A percentile compares a stretch with the other conserved stretches of the same genome.
Evolutionary conservation across 2,797 vertebrate species (phyloP).

Genomic region (Dendrocincla tyrannina): DNA sequence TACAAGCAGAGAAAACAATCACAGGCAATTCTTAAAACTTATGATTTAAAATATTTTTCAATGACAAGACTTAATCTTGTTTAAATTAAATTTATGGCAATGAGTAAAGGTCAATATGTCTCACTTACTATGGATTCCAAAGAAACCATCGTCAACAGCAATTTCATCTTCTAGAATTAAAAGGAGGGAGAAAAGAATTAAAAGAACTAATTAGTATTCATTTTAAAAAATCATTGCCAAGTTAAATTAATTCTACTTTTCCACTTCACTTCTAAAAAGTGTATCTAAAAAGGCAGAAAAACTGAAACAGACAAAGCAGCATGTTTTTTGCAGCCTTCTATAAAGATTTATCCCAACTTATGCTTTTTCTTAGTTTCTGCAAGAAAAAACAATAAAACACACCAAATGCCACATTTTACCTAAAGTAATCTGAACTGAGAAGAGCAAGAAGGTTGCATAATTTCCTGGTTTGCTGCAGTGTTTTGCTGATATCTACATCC

Average conservation of each 20-base stretch:
- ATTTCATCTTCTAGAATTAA: conserved; percentile 83
- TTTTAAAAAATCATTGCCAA: conserved; percentile 4
- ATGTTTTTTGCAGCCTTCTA: conserved; percentile 61
- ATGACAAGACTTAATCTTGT: neutral
- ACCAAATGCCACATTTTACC: neutral
- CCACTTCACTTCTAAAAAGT: conserved; percentile 14
- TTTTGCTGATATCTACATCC: neutral
- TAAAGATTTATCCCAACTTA: neutral
- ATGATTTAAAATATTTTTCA: neutral
- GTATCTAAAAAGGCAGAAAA: conserved; percentile 27
- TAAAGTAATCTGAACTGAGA: neutral
- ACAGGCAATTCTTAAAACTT: neutral
- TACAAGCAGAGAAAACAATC: neutral
- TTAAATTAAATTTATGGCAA: neutral
- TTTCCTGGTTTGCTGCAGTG: neutral
- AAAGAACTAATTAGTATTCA: conserved; percentile 43
- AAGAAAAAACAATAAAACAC: neutral
- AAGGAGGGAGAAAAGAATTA: conserved; percentile 52
- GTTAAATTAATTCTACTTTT: conserved; percentile 23
- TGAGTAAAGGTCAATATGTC: neutral
- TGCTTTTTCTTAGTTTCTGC: conserved; percentile 1
- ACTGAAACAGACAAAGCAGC: conserved; percentile 55
- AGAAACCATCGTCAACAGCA: conserved; percentile 85
- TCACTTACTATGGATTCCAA: conserved; percentile 92
- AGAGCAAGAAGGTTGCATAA: neutral